phyloP scores from a whole-genome alignment of 2,797 vertebrate genomes.

The Danionella dracula region DNA sequence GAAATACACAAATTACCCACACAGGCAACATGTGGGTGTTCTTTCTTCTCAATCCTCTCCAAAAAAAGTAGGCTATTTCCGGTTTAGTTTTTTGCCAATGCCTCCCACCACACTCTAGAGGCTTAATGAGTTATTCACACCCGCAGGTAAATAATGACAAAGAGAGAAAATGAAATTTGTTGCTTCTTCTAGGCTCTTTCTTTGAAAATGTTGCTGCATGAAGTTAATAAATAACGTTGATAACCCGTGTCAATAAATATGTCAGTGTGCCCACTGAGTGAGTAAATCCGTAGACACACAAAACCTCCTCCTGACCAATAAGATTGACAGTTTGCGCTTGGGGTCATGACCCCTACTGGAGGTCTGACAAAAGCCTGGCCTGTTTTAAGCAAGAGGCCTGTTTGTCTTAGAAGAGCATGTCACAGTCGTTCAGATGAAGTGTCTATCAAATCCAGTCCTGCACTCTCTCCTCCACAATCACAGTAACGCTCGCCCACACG shows the following conservation, averaged over 20 bases:
- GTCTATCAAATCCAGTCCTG: slow-evolving; percentile 32
- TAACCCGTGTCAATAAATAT: slow-evolving; percentile 1
- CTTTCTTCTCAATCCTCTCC: slow-evolving; percentile 33
- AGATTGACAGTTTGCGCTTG: slow-evolving; percentile 46
- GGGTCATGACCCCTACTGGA: slow-evolving; percentile 44
- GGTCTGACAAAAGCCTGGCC: slow-evolving; percentile 37
- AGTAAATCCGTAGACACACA: slow-evolving; percentile 22
- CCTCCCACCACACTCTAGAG: slow-evolving; percentile 53
- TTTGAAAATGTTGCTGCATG: not conserved
- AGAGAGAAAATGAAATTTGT: not conserved
- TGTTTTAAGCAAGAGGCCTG: slow-evolving; percentile 38
- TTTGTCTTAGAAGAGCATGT: slow-evolving; percentile 31
- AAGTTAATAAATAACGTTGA: not conserved
- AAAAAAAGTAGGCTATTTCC: slow-evolving; percentile 56
- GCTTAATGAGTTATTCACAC: slow-evolving; percentile 15
- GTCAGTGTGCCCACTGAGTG: not conserved
- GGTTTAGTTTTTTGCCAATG: slow-evolving; percentile 47
- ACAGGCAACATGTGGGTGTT: slow-evolving; percentile 29
- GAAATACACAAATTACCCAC: slow-evolving; percentile 12
- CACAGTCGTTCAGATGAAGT: slow-evolving; percentile 32
- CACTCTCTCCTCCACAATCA: slow-evolving; percentile 32
- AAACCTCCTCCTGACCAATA: slow-evolving; percentile 10
- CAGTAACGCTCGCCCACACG: not conserved
- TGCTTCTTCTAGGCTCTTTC: not conserved
- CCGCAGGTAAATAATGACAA: not conserved